A percentile compares a stretch with the other conserved stretches of the same genome.
Evolutionary conservation across 1,140 invertebrate genomes (phyloP).

Genomic region (Leptestheria dahalacensis): DNA sequence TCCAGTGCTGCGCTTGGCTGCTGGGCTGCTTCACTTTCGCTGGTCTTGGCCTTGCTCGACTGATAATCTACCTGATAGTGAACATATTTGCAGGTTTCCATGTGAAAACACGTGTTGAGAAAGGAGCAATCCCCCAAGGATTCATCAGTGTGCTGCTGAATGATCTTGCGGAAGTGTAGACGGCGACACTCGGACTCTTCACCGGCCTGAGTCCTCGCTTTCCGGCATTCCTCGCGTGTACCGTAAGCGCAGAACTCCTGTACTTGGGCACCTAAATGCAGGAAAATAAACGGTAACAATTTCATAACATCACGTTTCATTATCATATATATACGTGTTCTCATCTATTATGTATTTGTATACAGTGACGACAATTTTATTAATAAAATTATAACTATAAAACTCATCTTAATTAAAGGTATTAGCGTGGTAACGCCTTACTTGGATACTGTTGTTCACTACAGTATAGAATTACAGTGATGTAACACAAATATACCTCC

Average conservation of each 20-base stretch:
- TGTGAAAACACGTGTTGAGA: constrained; percentile 95
- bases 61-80: constrained; percentile 76
- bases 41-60: constrained; percentile 23
- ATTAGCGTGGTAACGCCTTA: neutral
- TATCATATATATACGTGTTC: too few relatives aligned
- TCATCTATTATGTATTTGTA: too few relatives aligned
- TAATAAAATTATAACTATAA: neutral
- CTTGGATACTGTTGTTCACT: too few relatives aligned
- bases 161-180: constrained; percentile 93
- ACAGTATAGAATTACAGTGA: neutral
- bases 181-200: constrained; percentile 57
- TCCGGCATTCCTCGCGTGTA: constrained; percentile 75
- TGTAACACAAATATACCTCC: constrained; percentile 40
- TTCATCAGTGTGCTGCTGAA: constrained; percentile 91
- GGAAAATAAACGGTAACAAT: too few relatives aligned
- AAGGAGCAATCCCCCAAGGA: constrained; percentile 92
- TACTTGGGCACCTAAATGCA: constrained; percentile 54
- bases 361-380: too few relatives aligned
- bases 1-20: constrained; percentile 24
- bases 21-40: constrained; percentile 24
- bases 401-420: neutral
- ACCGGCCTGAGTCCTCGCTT: constrained; percentile 30
- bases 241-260: constrained; percentile 89
- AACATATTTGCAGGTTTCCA: constrained; percentile 91
- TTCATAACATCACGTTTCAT: too few relatives aligned